Evolutionary conservation across 2,113 vertebrate genomes (phyloP).

Genomic region (Eptesicus fuscus): DNA sequence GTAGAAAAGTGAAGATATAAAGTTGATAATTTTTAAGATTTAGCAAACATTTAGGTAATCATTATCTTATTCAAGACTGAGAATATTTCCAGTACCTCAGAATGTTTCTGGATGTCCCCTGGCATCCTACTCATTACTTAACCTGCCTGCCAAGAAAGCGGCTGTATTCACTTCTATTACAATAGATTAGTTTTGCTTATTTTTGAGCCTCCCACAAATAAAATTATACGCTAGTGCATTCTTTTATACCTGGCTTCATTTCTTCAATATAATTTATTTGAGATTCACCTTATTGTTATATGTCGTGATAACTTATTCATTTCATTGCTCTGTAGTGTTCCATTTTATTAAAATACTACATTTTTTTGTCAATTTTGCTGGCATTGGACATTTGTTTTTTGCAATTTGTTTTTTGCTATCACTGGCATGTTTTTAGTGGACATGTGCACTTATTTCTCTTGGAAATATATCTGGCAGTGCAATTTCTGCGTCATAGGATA

Average conservation of each 20-base stretch:
- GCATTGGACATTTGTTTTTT: neutral
- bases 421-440: neutral
- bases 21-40: neutral
- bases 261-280: neutral
- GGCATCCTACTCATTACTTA: neutral
- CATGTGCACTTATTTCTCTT: neutral
- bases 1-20: neutral
- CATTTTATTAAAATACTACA: neutral
- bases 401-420: neutral
- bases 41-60: neutral
- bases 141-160: neutral
- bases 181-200: neutral
- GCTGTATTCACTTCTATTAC: neutral
- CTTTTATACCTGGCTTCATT: neutral
- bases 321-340: neutral
- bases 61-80: neutral
- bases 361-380: neutral
- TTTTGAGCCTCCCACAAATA: neutral
- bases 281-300: neutral
- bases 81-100: neutral
- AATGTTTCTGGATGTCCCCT: neutral
- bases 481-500: neutral
- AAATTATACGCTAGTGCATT: neutral
- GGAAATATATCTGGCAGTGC: neutral
- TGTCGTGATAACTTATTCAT: neutral